Evolutionary conservation across 2,113 vertebrate species (phyloP).

Genomic region (Pontoporia blainvillei): DNA sequence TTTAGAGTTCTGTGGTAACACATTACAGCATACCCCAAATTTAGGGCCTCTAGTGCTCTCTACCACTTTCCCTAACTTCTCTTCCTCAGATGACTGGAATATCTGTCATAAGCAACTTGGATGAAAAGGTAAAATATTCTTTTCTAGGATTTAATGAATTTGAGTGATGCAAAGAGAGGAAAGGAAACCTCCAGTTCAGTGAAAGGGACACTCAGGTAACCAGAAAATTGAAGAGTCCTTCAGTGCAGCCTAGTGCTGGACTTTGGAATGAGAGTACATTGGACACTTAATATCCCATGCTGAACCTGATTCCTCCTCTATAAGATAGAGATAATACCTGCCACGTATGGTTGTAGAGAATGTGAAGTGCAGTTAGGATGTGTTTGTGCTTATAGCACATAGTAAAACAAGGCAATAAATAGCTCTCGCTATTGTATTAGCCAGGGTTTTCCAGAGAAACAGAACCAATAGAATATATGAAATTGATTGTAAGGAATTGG

Average conservation of each 20-base stretch:
- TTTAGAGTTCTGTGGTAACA: neutral
- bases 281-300: neutral
- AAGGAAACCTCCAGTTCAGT: neutral
- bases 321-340: neutral
- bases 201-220: neutral
- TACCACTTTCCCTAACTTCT: neutral
- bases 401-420: neutral
- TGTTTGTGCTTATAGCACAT: neutral
- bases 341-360: neutral
- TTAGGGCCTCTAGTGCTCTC: too few relatives aligned
- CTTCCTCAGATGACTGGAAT: neutral
- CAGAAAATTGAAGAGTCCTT: neutral
- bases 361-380: neutral
- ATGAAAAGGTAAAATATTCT: neutral
- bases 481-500: neutral
- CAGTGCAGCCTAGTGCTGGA: too few relatives aligned
- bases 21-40: neutral
- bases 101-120: neutral
- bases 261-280: neutral
- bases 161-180: neutral
- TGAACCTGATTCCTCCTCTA: neutral
- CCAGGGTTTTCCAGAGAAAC: neutral
- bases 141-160: neutral
- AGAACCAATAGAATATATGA: neutral
- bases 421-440: neutral